phyloP scores from a whole-genome alignment of 2,113 vertebrate species.

The Anser brachyrhynchus region DNA sequence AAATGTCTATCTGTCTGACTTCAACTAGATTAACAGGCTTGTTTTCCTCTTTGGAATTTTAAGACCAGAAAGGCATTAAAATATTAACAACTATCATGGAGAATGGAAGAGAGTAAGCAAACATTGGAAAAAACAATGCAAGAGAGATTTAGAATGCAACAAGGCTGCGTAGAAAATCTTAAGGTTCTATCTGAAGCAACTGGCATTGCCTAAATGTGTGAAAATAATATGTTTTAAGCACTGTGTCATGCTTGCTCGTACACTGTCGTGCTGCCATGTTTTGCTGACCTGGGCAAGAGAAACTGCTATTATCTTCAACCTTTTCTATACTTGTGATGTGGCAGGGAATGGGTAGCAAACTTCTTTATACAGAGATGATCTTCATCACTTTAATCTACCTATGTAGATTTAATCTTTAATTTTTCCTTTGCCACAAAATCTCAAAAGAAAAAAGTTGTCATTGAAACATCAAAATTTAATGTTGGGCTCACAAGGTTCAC shows the following conservation, averaged over 20 bases:
- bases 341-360: not conserved
- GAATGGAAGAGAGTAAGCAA: not conserved
- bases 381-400: not conserved
- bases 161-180: not conserved
- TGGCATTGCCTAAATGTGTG: not conserved
- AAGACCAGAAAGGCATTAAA: not conserved
- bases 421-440: not conserved
- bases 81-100: not conserved
- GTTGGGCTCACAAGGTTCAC: not conserved
- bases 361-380: not conserved
- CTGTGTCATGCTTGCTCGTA: accelerated
- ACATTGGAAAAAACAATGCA: not conserved
- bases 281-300: slow-evolving; percentile 15
- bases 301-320: not conserved
- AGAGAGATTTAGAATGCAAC: not conserved
- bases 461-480: not conserved
- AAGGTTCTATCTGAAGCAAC: not conserved
- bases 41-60: not conserved
- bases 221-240: not conserved
- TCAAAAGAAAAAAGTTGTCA: not conserved
- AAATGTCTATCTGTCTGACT: not conserved
- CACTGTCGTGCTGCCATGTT: not conserved
- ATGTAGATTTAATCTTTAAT: not conserved
- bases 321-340: not conserved
- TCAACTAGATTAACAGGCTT: not conserved